These are phyloP conservation scores for Eristalis intricaria DNA, from an alignment of 2,888 invertebrate genomes.

Conservation along the genomic window DNA sequence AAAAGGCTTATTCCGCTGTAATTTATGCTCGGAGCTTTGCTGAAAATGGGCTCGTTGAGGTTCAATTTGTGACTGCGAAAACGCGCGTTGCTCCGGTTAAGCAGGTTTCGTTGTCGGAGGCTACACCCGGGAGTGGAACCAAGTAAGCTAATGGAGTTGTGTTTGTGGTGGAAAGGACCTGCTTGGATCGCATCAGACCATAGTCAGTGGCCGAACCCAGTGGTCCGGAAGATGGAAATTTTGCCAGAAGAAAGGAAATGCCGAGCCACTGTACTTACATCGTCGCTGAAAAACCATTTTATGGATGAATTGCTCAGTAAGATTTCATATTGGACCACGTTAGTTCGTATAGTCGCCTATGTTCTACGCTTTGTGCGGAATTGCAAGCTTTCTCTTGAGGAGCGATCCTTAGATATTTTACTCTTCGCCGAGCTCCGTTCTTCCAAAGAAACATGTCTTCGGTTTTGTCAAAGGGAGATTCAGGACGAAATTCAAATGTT, in stretches of 20 bases:
- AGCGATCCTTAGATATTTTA: background rate
- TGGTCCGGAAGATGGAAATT: background rate
- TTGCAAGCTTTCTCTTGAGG: no score
- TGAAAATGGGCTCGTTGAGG: background rate
- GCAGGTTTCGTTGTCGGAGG: conserved; percentile 69
- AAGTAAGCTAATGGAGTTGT: conserved; percentile 29
- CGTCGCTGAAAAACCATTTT: background rate
- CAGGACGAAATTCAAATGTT: no score
- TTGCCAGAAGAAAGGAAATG: background rate
- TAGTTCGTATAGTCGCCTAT: conserved; percentile 1
- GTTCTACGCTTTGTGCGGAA: background rate
- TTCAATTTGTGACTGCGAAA: conserved; percentile 28
- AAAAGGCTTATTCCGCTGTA: conserved; percentile 27
- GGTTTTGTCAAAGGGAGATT: background rate
- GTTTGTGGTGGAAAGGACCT: conserved; percentile 74
- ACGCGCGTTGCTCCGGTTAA: no score
- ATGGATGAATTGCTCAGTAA: background rate
- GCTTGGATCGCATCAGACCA: conserved; percentile 18
- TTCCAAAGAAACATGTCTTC: no score
- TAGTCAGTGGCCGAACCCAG: background rate
- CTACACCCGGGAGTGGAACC: conserved; percentile 67
- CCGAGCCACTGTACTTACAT: no score
- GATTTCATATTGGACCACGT: conserved; percentile 12
- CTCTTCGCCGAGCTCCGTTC: background rate
- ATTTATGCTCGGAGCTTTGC: conserved; percentile 34